These are phyloP conservation scores for Phainopepla nitens DNA, from an alignment of 2,113 vertebrate species.

Conservation along the genomic window DNA sequence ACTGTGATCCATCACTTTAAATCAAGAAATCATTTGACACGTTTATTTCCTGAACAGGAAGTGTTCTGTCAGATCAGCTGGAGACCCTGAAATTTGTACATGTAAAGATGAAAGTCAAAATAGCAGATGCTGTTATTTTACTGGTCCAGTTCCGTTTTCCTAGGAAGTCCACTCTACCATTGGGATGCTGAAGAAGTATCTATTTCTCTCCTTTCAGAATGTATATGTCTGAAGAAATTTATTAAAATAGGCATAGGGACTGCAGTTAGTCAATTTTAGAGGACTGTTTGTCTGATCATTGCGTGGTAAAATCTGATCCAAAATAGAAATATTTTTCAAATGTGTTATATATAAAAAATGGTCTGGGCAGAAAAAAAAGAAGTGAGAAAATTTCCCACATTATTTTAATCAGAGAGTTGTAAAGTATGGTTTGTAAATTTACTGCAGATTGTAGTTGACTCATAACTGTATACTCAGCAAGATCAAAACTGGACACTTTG, in stretches of 20 bases:
- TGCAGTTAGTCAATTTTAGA: background rate
- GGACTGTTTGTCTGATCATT: background rate
- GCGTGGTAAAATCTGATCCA: background rate
- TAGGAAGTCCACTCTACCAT: background rate
- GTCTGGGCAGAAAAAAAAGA: background rate
- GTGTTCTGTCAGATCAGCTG: constrained; percentile 58
- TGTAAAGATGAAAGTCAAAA: constrained; percentile 56
- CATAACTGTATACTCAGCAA: background rate
- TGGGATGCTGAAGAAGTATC: background rate
- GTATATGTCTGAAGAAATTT: background rate
- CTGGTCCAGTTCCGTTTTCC: background rate
- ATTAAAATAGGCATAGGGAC: background rate
- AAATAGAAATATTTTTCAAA: background rate
- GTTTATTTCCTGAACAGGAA: constrained; percentile 72
- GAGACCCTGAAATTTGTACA: constrained; percentile 59
- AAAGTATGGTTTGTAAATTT: background rate
- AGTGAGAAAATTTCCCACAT: background rate
- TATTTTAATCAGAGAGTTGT: background rate
- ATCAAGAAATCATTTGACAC: constrained; percentile 71
- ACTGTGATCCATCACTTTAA: constrained; percentile 68
- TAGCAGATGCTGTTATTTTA: constrained; percentile 43
- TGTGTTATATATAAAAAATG: background rate
- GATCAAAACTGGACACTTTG: background rate
- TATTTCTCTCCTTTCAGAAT: background rate
- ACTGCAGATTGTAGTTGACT: background rate